Percentiles rank a stretch among this genome's conserved stretches.
Conservation (phyloP, 2,797 vertebrate genomes). For the Acrossocheilus fasciatus region DNA sequence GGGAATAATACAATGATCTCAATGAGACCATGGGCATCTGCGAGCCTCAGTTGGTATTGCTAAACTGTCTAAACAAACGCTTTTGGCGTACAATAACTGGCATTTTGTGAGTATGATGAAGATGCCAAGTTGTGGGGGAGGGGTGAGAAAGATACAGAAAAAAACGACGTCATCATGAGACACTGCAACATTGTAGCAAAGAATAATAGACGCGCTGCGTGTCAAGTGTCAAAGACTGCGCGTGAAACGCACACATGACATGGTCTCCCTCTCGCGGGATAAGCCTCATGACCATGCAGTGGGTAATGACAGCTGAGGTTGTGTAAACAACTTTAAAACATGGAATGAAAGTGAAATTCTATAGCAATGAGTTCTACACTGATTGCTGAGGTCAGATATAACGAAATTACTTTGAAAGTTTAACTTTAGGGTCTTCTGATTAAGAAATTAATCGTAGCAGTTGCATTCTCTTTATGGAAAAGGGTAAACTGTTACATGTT, state of each 20-base stretch:
- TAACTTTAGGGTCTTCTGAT: neutral
- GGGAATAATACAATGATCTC: conserved; percentile 10
- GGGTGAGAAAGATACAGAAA: neutral
- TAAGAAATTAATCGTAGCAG: neutral
- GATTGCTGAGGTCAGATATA: neutral
- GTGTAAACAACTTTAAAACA: neutral
- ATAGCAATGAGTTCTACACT: neutral
- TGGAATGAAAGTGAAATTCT: neutral
- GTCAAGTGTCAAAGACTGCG: too few relatives aligned
- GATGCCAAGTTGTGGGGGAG: neutral
- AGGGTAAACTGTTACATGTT: neutral
- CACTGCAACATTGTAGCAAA: conserved; percentile 26
- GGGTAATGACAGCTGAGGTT: neutral
- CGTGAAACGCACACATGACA: neutral
- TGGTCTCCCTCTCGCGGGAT: neutral
- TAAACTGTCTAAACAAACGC: conserved; percentile 16
- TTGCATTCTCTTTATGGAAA: neutral
- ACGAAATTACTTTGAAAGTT: neutral
- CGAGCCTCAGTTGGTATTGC: neutral
- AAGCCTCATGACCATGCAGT: neutral
- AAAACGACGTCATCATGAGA: neutral
- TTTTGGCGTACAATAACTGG: neutral
- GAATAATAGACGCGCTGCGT: neutral
- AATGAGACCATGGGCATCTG: conserved; percentile 7
- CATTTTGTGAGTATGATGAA: conserved; percentile 17